These are phyloP conservation scores for Danio albolineatus DNA, from an alignment of 2,797 vertebrate genomes.

Conservation along the genomic window DNA sequence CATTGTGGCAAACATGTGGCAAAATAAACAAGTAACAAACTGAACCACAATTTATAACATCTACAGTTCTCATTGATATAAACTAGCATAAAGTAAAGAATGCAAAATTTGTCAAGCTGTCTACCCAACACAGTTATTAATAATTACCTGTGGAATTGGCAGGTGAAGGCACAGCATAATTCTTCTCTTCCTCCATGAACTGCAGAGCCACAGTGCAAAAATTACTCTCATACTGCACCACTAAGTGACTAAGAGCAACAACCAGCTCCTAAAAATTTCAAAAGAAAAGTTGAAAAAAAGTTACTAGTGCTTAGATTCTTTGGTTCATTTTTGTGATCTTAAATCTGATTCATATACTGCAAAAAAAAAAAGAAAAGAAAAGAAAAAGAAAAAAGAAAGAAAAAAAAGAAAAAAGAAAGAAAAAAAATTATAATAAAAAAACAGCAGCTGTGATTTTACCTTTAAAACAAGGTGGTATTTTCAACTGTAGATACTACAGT, in stretches of 20 bases:
- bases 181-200: slow-evolving; percentile 98
- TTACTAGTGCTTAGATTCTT: neutral
- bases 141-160: slow-evolving; percentile 85
- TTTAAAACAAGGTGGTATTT: no score
- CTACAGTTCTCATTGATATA: neutral
- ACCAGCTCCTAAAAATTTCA: slow-evolving; percentile 87
- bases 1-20: no score
- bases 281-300: neutral
- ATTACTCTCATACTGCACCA: slow-evolving; percentile 97
- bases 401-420: no score
- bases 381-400: no score
- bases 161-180: slow-evolving; percentile 90
- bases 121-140: neutral
- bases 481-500: no score
- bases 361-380: no score
- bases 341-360: no score
- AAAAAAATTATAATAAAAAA: no score
- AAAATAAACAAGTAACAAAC: neutral
- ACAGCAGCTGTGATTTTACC: no score
- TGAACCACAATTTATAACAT: neutral
- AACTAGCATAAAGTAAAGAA: neutral
- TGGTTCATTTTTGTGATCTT: no score
- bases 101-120: neutral
- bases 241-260: slow-evolving; percentile 94
- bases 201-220: slow-evolving; percentile 97